Conservation (phyloP, 1,140 invertebrate species). For the Hycleus cichorii region DNA sequence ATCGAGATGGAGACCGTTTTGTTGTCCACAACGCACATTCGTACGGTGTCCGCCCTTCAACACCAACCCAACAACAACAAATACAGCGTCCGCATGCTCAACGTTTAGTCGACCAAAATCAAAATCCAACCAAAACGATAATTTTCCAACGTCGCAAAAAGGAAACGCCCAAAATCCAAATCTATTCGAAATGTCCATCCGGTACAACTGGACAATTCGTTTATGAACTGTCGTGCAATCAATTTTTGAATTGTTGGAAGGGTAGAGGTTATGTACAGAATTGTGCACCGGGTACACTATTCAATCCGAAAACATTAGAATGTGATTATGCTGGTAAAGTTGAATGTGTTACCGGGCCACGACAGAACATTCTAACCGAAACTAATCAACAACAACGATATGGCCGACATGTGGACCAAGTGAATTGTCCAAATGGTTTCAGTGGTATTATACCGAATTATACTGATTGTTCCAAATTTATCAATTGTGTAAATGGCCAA, state of each 20-base stretch:
- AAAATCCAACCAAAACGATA: neutral
- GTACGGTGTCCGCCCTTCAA: neutral
- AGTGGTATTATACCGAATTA: constrained; percentile 55
- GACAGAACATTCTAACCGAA: constrained; percentile 4
- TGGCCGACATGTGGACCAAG: constrained; percentile 8
- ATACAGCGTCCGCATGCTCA: constrained; percentile 1
- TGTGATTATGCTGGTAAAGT: constrained; percentile 61
- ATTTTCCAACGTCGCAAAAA: constrained; percentile 3
- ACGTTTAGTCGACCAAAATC: neutral
- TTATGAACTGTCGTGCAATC: constrained; percentile 55
- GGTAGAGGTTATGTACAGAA: constrained; percentile 51
- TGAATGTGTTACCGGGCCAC: constrained; percentile 44
- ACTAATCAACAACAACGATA: neutral
- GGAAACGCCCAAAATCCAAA: constrained; percentile 9
- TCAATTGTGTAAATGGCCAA: constrained; percentile 55
- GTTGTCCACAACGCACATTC: constrained; percentile 15
- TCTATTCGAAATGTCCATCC: constrained; percentile 44
- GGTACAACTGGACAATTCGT: constrained; percentile 51
- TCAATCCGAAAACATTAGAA: constrained; percentile 52
- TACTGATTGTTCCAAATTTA: constrained; percentile 54
- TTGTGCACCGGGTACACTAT: constrained; percentile 60
- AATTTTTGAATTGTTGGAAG: constrained; percentile 61
- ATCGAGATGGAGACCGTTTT: constrained; percentile 4
- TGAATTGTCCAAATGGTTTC: constrained; percentile 42
- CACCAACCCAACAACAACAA: neutral